These are phyloP conservation scores for Poecilia gillii DNA, from an alignment of 2,797 vertebrate genomes.

Conservation along the genomic window DNA sequence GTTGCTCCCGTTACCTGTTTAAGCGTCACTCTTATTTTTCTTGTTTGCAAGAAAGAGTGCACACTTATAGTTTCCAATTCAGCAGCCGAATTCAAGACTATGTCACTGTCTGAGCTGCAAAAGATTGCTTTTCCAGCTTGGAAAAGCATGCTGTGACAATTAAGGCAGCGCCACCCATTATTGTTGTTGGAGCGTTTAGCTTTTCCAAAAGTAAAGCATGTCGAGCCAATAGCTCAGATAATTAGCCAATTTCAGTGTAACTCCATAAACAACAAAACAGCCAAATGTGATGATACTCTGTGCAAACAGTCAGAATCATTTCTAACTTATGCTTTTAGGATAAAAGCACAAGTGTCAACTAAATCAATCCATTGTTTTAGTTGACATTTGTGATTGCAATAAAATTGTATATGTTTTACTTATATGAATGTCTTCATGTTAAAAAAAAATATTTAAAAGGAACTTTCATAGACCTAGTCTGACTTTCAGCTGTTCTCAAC, in stretches of 20 bases:
- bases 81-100: neutral
- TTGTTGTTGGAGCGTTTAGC: neutral
- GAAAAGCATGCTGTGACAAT: neutral
- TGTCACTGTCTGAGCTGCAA: neutral
- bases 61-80: neutral
- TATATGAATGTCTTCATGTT: neutral
- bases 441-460: neutral
- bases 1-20: neutral
- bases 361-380: neutral
- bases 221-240: neutral
- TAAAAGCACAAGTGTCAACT: too few species aligned
- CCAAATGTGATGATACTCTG: neutral
- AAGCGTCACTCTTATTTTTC: neutral
- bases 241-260: neutral
- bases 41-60: neutral
- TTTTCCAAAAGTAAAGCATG: neutral
- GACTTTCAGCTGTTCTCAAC: neutral
- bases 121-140: neutral
- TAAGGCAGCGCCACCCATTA: neutral
- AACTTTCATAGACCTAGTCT: neutral
- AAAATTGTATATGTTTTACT: neutral
- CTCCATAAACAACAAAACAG: neutral
- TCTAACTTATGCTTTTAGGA: neutral
- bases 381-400: neutral
- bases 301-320: neutral